A percentile compares a stretch with the other conserved stretches of the same genome.
Conservation (phyloP, 2,888 invertebrate species). For the Drosophila macrospina region DNA sequence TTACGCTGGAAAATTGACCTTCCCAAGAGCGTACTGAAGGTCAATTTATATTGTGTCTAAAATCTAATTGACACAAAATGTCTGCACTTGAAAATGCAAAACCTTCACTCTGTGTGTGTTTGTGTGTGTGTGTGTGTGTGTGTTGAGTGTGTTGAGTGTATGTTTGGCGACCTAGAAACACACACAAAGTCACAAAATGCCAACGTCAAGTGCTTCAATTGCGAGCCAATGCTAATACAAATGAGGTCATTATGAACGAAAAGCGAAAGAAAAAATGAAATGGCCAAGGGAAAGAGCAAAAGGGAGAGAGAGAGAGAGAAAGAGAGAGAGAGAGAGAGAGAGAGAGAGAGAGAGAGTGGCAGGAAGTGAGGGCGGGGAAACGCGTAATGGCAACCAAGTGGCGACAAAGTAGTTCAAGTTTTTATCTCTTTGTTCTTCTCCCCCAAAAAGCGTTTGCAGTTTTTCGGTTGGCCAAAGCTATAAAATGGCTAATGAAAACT, state of each 20-base stretch:
- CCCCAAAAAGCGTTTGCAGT: constrained; percentile 14
- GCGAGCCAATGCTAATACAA: constrained; percentile 75
- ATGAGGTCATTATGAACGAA: constrained; percentile 75
- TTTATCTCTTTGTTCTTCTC: constrained; percentile 52
- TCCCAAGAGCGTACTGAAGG: constrained; percentile 36
- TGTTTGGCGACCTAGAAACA: constrained; percentile 70
- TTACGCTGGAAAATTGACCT: constrained; percentile 35
- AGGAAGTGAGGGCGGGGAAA: not conserved
- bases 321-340: not conserved
- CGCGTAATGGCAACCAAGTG: constrained; percentile 70
- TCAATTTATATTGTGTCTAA: constrained; percentile 49
- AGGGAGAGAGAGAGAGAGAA: not conserved
- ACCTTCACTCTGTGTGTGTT: not conserved
- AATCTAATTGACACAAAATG: constrained; percentile 69
- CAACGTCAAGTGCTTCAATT: constrained; percentile 68
- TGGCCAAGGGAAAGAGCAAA: not conserved
- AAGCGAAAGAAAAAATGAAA: not conserved
- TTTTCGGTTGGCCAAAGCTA: constrained; percentile 27
- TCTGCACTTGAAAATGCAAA: constrained; percentile 70
- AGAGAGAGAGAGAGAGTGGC: not conserved
- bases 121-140: constrained; percentile 18
- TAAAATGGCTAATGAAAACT: constrained; percentile 76
- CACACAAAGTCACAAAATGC: constrained; percentile 45
- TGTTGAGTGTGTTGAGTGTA: constrained; percentile 14
- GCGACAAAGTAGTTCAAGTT: constrained; percentile 77